A percentile compares a stretch with the other conserved stretches of the same genome.
These are phyloP conservation scores for Eurystomus gularis DNA, from an alignment of 2,113 vertebrate genomes.

Conservation along the genomic window DNA sequence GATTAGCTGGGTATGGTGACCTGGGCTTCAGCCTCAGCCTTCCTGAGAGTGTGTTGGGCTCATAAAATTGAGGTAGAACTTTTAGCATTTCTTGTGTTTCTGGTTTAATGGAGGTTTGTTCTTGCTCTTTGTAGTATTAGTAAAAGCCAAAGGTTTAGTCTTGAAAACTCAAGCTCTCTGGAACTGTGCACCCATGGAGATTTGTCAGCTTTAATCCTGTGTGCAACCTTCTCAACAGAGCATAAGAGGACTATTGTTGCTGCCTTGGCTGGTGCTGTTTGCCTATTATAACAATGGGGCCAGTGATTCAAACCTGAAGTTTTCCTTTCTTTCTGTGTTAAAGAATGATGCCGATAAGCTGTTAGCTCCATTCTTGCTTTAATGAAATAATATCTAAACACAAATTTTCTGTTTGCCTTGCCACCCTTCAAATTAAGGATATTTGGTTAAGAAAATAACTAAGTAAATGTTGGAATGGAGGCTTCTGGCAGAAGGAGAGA, in stretches of 20 bases:
- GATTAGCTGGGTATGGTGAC: not conserved
- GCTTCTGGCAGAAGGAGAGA: not conserved
- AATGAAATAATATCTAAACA: not conserved
- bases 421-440: not conserved
- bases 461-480: not conserved
- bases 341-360: not conserved
- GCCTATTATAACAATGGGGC: not conserved
- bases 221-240: not conserved
- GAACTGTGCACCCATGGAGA: not conserved
- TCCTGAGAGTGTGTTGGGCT: not conserved
- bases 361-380: not conserved
- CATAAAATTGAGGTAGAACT: not conserved
- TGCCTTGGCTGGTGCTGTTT: not conserved
- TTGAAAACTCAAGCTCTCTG: not conserved
- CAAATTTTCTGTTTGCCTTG: not conserved
- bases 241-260: not conserved
- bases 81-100: not conserved
- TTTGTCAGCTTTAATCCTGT: conserved; percentile 22
- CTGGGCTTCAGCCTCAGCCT: not conserved
- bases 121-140: not conserved
- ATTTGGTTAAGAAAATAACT: not conserved
- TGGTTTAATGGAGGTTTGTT: not conserved
- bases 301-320: not conserved
- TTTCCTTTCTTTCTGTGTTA: not conserved
- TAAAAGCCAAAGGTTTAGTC: not conserved